Evolutionary conservation across 2,888 invertebrate genomes (phyloP).

Genomic region (Apoda limacodes): DNA sequence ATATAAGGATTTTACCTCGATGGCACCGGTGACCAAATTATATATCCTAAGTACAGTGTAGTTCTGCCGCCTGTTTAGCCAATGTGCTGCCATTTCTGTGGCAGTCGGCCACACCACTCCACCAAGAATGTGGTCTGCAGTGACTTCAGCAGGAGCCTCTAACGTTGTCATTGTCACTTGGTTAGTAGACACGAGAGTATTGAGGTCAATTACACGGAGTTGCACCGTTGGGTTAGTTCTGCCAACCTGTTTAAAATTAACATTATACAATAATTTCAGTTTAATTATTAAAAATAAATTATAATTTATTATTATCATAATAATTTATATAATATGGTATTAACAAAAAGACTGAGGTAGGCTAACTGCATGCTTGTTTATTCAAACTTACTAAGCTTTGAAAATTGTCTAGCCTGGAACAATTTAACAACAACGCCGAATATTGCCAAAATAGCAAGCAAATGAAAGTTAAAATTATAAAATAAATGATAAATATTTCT

Average conservation of each 20-base stretch:
- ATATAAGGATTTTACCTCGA: conserved; percentile 45
- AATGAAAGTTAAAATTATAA: no score
- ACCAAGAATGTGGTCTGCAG: conserved; percentile 75
- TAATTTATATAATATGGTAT: no score
- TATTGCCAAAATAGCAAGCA: no score
- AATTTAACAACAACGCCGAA: no score
- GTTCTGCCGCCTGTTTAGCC: conserved; percentile 90
- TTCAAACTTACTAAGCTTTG: no score
- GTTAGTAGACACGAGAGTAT: conserved; percentile 26
- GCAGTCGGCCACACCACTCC: conserved; percentile 80
- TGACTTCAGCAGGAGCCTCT: conserved; percentile 61
- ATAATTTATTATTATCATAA: no score
- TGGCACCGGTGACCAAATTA: conserved; percentile 34
- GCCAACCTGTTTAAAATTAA: no score
- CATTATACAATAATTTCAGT: no score
- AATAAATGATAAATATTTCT: no score
- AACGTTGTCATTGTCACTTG: conserved; percentile 33
- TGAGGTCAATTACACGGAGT: conserved; percentile 73
- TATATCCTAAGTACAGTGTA: conserved; percentile 73
- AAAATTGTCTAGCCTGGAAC: no score
- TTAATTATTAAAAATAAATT: background rate
- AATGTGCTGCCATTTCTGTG: conserved; percentile 76
- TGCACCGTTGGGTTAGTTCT: conserved; percentile 78
- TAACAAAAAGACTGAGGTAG: no score
- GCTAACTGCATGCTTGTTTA: no score